Evolutionary conservation across 2,888 invertebrate species (phyloP), one percentile per base, ranked within the genome.

Genomic region (Rhorus exstirpatorius): DNA sequence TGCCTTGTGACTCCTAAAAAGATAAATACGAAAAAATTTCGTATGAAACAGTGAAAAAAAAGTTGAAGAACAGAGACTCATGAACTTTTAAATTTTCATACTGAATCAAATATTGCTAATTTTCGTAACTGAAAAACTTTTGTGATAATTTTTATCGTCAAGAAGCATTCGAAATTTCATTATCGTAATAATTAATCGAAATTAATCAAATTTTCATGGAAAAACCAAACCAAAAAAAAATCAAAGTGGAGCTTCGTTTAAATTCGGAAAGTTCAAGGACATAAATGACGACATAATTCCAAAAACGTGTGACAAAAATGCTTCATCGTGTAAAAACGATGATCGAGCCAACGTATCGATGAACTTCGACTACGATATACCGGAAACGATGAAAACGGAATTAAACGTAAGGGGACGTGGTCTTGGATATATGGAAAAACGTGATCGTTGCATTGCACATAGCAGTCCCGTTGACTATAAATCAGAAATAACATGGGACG

Each of bases 401-500:
- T 60, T 81, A 12, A 60, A 49, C 24, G 21, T 76, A 38, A 51
- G 31, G 1, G 71, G 81, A 12, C 17, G 12, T 7, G 65, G 78
- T 17, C 51, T 82, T 14, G 76, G 76, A 19, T 61, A 83, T 8
- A 8, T 31, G 44, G 71, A 26, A 26, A 83, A 79, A 31, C 70
- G 71, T n/a, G 75, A 79, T 53, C 58, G 75, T 21, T 55, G 67
- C 49, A 71, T 72, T 49, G 75, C 53, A 26, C 65, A 26, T 7
- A 60, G 55, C 8, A 31, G n/a, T n/a, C n/a, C 58, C 0, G 44
- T 75, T n/a, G 70, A 82, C 8, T 24, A 60, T 55, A 53, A 67
- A 55, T 76, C 83, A 1, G 60, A 76, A 41, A 46, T 79, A 53
- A 83, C 79, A 67, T 83, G 71, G 83, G 76, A 79, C 21, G 79